Evolutionary conservation across 1,140 invertebrate species (phyloP), one percentile per base, ranked within the genome.

Genomic region (Xylocopa sonorina): DNA sequence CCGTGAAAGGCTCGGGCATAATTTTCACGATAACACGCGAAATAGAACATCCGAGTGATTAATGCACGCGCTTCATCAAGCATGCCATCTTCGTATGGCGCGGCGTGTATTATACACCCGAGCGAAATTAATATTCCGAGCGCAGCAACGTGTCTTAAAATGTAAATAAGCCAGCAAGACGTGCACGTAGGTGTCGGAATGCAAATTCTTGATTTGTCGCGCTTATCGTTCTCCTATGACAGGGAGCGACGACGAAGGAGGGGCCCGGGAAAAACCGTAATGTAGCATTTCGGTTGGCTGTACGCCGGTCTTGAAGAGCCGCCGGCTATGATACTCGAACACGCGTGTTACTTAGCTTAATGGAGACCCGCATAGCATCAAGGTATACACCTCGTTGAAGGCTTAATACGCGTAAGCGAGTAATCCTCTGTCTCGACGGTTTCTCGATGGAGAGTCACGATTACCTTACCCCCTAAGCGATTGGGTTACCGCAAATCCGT

Each of bases 101-200:
- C 57, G 6, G 9, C 34, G 58, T 46, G 58, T 72, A 73, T 73
- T 78, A 78, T 78, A 64, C 46, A 34, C 58, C 48, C 27, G 34
- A 21, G 64, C 38, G 32, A 67, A 66, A 80, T 83, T 84, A 71
- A 84, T 76, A 72, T 71, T 84, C 78, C 75, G 53, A 21, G 21
- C 60, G 48, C 53, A 38, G 55, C 62, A 50, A 55, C 63, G 51
- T 76, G 63, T 84, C 73, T 72, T 57, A 81, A 72, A 78, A 86
- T 86, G 84, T 84, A 85, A 86, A 86, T 86, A 86, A 79, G 77
- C 64, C 55, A n/a, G 58, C 57, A 60, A 63, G 72, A 62, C 63
- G 64, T 51, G 60, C 51, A 48, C 53, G 60, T 80, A 69, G 78
- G 80, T 62, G 83, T 85, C 66, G 55, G 53, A 68, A 84, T 75